Evolutionary conservation across 1,140 invertebrate genomes (phyloP).

Genomic region (Papilio xuthus): DNA sequence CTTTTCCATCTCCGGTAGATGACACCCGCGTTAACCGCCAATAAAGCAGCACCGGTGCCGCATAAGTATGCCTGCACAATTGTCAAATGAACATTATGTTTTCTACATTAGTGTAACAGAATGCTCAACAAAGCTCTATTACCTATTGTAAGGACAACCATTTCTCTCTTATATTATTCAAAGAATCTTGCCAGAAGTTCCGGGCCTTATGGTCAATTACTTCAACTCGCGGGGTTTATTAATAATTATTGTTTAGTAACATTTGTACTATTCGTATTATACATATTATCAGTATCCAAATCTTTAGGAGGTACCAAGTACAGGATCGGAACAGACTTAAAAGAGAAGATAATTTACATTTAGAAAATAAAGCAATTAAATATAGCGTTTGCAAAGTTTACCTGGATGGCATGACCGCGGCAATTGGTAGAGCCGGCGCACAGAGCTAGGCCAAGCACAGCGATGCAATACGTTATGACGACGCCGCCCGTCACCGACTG

Average conservation of each 20-base stretch:
- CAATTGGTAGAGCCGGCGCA: constrained; percentile 49
- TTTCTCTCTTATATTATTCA: too few relatives aligned
- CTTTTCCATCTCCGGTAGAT: constrained; percentile 58
- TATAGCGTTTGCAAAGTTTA: constrained; percentile 37
- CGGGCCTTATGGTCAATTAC: too few relatives aligned
- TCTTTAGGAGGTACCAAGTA: too few relatives aligned
- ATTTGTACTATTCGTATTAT: not conserved
- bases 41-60: constrained; percentile 51
- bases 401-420: constrained; percentile 54
- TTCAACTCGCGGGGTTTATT: too few relatives aligned
- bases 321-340: not conserved
- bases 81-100: not conserved
- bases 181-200: too few relatives aligned
- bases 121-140: too few relatives aligned
- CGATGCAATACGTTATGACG: constrained; percentile 58
- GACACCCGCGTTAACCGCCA: constrained; percentile 56
- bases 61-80: constrained; percentile 54
- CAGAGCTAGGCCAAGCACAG: constrained; percentile 51
- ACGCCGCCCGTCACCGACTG: constrained; percentile 62
- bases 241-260: not conserved
- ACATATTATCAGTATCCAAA: too few relatives aligned
- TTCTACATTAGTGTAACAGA: not conserved
- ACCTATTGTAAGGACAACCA: too few relatives aligned
- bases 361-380: not conserved
- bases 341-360: not conserved